These are phyloP conservation scores for Lycaon pictus DNA, from an alignment of 2,113 vertebrate species.

Conservation along the genomic window DNA sequence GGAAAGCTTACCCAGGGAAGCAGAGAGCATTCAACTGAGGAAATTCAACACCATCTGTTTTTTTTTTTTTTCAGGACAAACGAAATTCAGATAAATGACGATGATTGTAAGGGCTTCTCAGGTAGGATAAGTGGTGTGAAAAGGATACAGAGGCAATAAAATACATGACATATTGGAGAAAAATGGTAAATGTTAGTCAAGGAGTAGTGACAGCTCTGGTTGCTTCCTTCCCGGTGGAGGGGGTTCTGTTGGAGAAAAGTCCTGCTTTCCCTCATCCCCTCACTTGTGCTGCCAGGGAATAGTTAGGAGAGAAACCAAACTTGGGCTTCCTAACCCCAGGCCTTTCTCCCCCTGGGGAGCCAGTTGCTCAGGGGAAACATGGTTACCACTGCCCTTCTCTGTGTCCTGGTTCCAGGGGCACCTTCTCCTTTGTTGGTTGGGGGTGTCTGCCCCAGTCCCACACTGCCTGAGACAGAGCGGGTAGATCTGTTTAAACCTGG, in stretches of 20 bases:
- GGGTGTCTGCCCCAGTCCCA: not conserved
- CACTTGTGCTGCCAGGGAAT: not conserved
- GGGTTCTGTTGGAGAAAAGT: not conserved
- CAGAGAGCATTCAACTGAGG: not conserved
- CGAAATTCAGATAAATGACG: not conserved
- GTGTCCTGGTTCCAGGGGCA: not conserved
- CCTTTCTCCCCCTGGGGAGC: not conserved
- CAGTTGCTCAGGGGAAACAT: not conserved
- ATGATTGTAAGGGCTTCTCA: not conserved
- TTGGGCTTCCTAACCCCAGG: not conserved
- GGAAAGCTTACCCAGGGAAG: not conserved
- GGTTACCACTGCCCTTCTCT: not conserved
- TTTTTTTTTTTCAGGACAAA: not conserved
- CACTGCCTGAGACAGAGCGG: not conserved
- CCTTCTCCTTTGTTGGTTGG: not conserved
- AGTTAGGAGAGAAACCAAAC: not conserved
- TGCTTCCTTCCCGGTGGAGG: not conserved
- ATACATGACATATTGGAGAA: not conserved
- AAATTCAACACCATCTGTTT: not conserved
- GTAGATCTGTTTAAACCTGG: not conserved
- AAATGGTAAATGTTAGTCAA: not conserved
- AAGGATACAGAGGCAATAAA: not conserved
- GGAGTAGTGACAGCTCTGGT: not conserved
- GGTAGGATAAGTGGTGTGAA: not conserved
- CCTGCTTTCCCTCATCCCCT: not conserved